Conservation (phyloP, 37 sponge, comb jelly and placozoan species). For the Cliona cf. orientalis region DNA sequence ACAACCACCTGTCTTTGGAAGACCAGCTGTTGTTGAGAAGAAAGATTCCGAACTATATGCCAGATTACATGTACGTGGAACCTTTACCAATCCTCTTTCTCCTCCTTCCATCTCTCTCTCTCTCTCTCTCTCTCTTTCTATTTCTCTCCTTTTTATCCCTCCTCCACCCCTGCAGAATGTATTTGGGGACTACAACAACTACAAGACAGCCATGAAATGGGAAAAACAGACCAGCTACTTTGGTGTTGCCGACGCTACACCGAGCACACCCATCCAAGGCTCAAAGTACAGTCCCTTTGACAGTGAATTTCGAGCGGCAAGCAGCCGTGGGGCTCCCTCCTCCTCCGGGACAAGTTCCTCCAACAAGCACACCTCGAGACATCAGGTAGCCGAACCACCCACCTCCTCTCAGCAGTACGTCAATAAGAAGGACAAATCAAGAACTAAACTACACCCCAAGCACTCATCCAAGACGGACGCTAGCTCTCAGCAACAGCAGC, state of each 20-base stretch:
- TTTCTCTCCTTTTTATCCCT: too few species aligned
- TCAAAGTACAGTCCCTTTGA: neutral
- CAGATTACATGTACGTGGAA: too few species aligned
- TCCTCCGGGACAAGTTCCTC: neutral
- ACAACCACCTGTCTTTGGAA: too few species aligned
- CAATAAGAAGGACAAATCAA: constrained; percentile 10
- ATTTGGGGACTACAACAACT: constrained; percentile 16
- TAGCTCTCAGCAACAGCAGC: too few species aligned
- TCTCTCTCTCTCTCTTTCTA: too few species aligned
- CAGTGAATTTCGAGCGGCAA: neutral
- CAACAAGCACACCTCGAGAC: neutral
- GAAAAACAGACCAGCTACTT: constrained; percentile 9
- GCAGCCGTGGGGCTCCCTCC: neutral
- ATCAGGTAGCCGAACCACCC: constrained; percentile 6
- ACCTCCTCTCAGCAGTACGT: too few species aligned
- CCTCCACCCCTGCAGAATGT: neutral
- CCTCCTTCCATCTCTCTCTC: too few species aligned
- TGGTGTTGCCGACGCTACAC: constrained; percentile 24
- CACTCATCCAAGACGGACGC: neutral
- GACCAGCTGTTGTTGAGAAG: too few species aligned
- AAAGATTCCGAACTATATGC: too few species aligned
- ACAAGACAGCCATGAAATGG: neutral
- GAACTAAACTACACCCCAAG: neutral
- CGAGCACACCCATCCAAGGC: constrained; percentile 15
- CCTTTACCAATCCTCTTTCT: too few species aligned